Conservation (phyloP, 2,797 vertebrate species). For the Helicolenus hilgendorfi region DNA sequence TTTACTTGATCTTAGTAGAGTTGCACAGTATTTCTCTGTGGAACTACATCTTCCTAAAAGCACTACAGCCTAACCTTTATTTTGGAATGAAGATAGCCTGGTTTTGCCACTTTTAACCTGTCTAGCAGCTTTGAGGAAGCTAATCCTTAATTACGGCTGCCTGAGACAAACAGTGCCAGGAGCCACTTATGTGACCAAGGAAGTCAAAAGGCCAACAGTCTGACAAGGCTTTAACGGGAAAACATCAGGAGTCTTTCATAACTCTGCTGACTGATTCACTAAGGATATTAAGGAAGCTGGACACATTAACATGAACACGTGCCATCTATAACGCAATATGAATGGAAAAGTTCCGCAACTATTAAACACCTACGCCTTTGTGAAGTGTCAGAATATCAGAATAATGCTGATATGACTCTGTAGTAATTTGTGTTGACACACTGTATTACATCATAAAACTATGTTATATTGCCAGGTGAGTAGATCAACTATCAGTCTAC, state of each 20-base stretch:
- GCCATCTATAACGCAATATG: background rate
- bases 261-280: background rate
- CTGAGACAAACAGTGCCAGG: constrained; percentile 15
- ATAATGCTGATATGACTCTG: background rate
- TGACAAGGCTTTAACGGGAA: background rate
- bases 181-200: constrained; percentile 37
- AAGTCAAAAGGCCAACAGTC: constrained; percentile 24
- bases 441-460: background rate
- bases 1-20: background rate
- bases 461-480: background rate
- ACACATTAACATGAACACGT: background rate
- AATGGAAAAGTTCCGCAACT: background rate
- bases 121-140: constrained; percentile 54
- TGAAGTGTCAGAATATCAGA: background rate
- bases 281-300: background rate
- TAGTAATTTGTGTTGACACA: background rate
- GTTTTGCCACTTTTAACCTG: constrained; percentile 61
- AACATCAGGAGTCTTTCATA: background rate
- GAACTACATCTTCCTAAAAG: background rate
- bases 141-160: constrained; percentile 56
- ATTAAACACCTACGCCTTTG: background rate
- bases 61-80: background rate
- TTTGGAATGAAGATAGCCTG: constrained; percentile 19
- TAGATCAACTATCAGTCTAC: too few species aligned
- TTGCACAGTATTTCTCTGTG: background rate